These are phyloP conservation scores for Podargus strigoides DNA, from an alignment of 2,797 vertebrate species.

Conservation along the genomic window DNA sequence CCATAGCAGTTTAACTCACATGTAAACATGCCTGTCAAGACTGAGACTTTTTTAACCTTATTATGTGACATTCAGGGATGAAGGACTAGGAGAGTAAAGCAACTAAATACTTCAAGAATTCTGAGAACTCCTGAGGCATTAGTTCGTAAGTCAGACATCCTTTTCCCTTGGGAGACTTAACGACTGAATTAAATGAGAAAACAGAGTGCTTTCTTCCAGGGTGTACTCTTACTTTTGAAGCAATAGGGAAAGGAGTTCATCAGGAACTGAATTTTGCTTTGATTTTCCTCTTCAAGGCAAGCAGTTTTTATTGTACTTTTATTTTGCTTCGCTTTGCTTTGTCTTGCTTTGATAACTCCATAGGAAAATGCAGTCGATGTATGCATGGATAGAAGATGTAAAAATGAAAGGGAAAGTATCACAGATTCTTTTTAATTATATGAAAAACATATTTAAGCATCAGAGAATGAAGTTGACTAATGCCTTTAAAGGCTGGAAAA, in stretches of 20 bases:
- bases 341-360: not conserved
- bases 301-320: not conserved
- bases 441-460: not conserved
- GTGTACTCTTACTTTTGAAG: not conserved
- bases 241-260: not conserved
- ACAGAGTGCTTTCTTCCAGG: not conserved
- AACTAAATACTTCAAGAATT: not conserved
- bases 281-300: not conserved
- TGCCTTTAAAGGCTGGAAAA: not conserved
- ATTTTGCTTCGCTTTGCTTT: not conserved
- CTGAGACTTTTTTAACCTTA: not conserved
- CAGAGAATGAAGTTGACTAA: not conserved
- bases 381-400: not conserved
- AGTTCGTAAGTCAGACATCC: not conserved
- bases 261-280: not conserved
- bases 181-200: slow-evolving; percentile 1
- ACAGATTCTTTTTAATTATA: not conserved
- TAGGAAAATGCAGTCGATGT: not conserved
- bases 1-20: not conserved
- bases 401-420: not conserved
- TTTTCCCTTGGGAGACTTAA: not conserved
- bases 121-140: not conserved
- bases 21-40: not conserved
- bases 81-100: slow-evolving; percentile 2
- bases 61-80: not conserved